A percentile compares a stretch with the other conserved stretches of the same genome.
These are phyloP conservation scores for Pseudanteris insignis DNA, from an alignment of 2,888 invertebrate genomes.

Conservation along the genomic window DNA sequence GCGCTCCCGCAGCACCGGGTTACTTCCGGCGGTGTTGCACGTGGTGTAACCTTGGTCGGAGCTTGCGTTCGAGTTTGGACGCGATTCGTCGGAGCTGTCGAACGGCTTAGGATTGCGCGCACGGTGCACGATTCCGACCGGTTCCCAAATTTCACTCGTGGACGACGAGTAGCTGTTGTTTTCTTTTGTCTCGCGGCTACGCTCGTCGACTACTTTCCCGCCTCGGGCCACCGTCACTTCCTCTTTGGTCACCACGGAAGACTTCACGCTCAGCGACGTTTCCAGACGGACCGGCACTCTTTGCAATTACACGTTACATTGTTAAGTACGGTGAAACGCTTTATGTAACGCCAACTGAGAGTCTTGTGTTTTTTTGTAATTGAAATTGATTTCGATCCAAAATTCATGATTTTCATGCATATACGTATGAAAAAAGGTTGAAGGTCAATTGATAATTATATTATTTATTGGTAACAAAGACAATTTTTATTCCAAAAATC, in stretches of 20 bases:
- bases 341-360: too few species aligned
- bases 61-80: constrained; percentile 64
- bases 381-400: too few species aligned
- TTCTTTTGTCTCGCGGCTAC: constrained; percentile 76
- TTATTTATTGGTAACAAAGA: too few species aligned
- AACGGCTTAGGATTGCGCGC: constrained; percentile 60
- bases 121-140: constrained; percentile 65
- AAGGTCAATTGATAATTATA: too few species aligned
- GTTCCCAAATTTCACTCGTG: constrained; percentile 76
- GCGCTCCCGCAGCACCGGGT: constrained; percentile 58
- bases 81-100: constrained; percentile 63
- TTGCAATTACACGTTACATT: too few species aligned
- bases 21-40: constrained; percentile 56
- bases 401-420: too few species aligned
- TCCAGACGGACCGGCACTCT: constrained; percentile 76
- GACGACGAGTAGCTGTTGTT: constrained; percentile 76
- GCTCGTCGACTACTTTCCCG: constrained; percentile 76
- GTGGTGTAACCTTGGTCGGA: constrained; percentile 65
- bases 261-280: constrained; percentile 77
- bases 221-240: constrained; percentile 76
- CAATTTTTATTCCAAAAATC: too few species aligned
- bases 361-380: too few species aligned
- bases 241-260: constrained; percentile 76
- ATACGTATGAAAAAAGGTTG: background rate
- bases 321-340: too few species aligned